Conservation (phyloP, 2,113 vertebrate species). For the Aythya baeri region DNA sequence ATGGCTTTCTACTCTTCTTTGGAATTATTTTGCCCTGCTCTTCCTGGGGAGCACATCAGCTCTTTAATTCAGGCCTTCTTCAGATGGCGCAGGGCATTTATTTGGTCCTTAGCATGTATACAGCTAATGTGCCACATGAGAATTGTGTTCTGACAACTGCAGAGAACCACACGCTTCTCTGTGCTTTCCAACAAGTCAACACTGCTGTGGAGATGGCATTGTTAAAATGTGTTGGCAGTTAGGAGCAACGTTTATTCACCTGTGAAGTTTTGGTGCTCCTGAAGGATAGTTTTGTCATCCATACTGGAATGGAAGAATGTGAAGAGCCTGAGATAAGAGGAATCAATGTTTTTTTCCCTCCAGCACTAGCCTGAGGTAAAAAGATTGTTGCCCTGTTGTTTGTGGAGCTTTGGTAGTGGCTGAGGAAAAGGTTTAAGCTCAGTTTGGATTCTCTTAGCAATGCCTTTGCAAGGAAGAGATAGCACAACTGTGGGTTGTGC, state of each 20-base stretch:
- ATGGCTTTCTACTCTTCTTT: background rate
- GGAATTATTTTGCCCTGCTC: background rate
- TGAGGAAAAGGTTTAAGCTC: background rate
- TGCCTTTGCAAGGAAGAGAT: background rate
- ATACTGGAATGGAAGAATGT: background rate
- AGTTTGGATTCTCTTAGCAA: background rate
- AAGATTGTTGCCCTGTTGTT: background rate
- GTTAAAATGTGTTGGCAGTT: background rate
- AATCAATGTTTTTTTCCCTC: background rate
- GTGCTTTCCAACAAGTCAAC: background rate
- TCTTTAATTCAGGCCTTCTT: background rate
- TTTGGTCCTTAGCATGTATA: background rate
- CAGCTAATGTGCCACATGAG: background rate
- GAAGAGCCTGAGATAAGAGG: background rate
- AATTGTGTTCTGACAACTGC: background rate
- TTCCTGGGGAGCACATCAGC: background rate
- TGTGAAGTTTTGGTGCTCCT: background rate
- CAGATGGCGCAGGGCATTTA: accelerated
- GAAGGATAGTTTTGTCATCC: background rate
- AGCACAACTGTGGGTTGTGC: background rate
- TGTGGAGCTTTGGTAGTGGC: background rate
- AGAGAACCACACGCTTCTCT: background rate
- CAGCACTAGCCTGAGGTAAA: background rate
- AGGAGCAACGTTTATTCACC: background rate
- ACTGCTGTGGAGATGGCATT: background rate